phyloP scores from a whole-genome alignment of 2,113 vertebrate genomes.

The Pachypanchax playfairii region DNA sequence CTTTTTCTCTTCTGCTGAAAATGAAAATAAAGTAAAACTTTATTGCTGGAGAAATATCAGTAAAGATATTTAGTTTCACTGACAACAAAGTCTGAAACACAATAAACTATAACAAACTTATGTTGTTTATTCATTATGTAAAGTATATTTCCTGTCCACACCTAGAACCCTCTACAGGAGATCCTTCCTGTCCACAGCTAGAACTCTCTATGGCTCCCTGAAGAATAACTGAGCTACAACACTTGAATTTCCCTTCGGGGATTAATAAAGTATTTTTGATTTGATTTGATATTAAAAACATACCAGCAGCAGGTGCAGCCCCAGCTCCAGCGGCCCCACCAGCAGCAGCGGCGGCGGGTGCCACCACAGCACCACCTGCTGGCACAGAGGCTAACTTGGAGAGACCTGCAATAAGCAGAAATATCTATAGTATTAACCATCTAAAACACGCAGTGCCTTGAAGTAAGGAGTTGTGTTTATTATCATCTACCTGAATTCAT shows the following conservation, averaged over 20 bases:
- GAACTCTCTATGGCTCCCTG: no score
- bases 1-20: slow-evolving; percentile 85
- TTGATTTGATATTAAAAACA: no score
- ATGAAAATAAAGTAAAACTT: slow-evolving; percentile 1
- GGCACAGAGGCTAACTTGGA: slow-evolving; percentile 84
- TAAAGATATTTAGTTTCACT: background rate
- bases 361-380: slow-evolving; percentile 80
- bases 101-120: background rate
- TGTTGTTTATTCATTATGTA: background rate
- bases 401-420: slow-evolving; percentile 66
- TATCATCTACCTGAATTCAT: slow-evolving; percentile 73
- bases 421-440: background rate
- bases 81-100: background rate
- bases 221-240: no score
- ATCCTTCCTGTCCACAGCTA: no score
- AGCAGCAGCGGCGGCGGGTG: slow-evolving; percentile 65
- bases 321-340: slow-evolving; percentile 65
- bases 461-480: background rate
- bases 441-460: background rate
- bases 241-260: no score
- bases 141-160: no score
- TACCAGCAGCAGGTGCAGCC: slow-evolving; percentile 82
- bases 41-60: background rate
- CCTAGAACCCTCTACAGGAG: no score
- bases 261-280: no score